Evolutionary conservation across 2,113 vertebrate genomes (phyloP).

Genomic region (Heptranchias perlo): DNA sequence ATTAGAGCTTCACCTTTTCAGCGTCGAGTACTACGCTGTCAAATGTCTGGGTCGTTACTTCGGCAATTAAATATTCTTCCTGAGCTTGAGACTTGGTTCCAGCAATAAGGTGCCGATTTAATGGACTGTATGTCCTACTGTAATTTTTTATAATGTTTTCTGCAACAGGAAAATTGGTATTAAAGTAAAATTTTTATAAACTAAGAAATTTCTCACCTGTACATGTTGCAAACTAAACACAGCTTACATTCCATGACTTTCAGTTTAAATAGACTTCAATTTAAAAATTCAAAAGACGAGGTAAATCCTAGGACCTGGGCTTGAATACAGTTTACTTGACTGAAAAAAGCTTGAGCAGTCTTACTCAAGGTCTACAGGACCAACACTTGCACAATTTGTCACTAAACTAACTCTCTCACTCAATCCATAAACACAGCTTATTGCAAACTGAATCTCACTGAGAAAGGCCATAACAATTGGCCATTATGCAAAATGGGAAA

Average conservation of each 20-base stretch:
- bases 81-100: conserved; percentile 47
- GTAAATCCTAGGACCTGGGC: background rate
- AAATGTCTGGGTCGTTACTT: conserved; percentile 79
- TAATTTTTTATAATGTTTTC: conserved; percentile 91
- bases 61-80: conserved; percentile 63
- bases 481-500: background rate
- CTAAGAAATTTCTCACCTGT: background rate
- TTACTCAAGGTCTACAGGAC: background rate
- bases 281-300: background rate
- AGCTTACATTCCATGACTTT: background rate
- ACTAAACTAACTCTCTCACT: background rate
- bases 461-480: background rate
- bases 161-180: conserved; percentile 48
- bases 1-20: conserved; percentile 63
- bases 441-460: no score
- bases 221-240: background rate
- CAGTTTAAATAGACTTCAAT: background rate
- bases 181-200: conserved; percentile 4
- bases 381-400: background rate
- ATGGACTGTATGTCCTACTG: conserved; percentile 77
- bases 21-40: conserved; percentile 62
- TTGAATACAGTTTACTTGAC: background rate
- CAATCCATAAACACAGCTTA: no score
- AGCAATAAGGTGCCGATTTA: conserved; percentile 82
- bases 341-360: background rate